Evolutionary conservation across 2,888 invertebrate species (phyloP).

Genomic region (Drosophila sordidula): DNA sequence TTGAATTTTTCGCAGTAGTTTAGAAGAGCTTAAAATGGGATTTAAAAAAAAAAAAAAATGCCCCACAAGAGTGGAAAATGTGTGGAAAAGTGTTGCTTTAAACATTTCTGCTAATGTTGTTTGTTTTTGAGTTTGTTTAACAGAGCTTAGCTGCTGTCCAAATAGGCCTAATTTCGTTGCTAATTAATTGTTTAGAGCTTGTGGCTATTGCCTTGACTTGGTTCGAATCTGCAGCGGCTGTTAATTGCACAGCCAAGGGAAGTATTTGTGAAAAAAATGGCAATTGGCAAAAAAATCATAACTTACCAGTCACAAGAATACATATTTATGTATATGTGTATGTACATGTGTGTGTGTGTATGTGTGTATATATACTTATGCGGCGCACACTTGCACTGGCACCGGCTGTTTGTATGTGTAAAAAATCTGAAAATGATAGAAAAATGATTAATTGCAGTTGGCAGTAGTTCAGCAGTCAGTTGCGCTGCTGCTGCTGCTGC

Average conservation of each 20-base stretch:
- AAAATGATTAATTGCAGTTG: constrained; percentile 83
- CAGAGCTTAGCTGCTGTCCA: not conserved
- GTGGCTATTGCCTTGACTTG: not conserved
- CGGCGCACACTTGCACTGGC: constrained; percentile 17
- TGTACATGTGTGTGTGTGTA: too few species aligned
- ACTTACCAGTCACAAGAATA: constrained; percentile 47
- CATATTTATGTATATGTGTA: constrained; percentile 1
- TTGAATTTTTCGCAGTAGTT: too few species aligned
- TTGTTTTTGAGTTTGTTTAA: too few species aligned
- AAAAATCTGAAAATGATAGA: constrained; percentile 83
- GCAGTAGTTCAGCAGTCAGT: constrained; percentile 81
- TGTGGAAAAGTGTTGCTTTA: too few species aligned
- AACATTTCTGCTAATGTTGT: too few species aligned
- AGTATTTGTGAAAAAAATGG: constrained; percentile 35
- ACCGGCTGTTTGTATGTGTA: constrained; percentile 59
- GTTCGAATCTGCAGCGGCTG: constrained; percentile 1
- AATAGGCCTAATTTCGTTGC: not conserved
- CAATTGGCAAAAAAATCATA: constrained; percentile 55
- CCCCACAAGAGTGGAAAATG: too few species aligned
- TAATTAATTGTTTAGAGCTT: constrained; percentile 2
- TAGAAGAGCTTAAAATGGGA: too few species aligned
- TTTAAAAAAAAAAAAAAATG: too few species aligned
- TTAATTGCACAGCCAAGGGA: constrained; percentile 8
- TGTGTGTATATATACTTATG: constrained; percentile 8
- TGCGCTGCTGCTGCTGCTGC: constrained; percentile 48